A percentile compares a stretch with the other conserved stretches of the same genome.
Conservation (phyloP, 2,113 vertebrate genomes). For the Scolopax mira region DNA sequence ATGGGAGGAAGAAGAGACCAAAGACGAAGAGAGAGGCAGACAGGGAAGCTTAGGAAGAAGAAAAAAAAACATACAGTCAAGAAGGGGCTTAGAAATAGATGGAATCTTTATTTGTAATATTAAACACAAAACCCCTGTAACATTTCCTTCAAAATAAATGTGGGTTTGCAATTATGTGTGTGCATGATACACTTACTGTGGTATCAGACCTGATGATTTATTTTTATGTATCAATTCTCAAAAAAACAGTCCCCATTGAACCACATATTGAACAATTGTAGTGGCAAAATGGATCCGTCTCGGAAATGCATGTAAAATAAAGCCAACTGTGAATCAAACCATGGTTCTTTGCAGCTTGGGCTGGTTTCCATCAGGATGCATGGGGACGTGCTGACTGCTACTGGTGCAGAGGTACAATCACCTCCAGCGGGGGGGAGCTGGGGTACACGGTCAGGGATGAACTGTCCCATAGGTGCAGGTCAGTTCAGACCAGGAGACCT, state of each 20-base stretch:
- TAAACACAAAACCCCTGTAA: not conserved
- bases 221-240: not conserved
- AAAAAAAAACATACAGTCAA: not conserved
- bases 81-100: not conserved
- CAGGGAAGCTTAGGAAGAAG: not conserved
- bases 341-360: not conserved
- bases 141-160: not conserved
- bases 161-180: not conserved
- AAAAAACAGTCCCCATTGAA: not conserved
- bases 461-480: accelerated
- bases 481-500: not conserved
- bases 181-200: not conserved
- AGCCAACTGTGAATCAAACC: not conserved
- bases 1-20: not conserved
- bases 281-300: not conserved
- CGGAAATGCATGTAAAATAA: not conserved
- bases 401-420: accelerated
- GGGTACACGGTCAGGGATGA: not conserved
- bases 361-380: not conserved
- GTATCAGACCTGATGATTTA: not conserved
- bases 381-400: not conserved
- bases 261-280: not conserved
- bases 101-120: not conserved
- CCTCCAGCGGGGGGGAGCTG: not conserved
- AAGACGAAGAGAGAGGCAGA: not conserved